These are phyloP conservation scores for Malacoraja senta DNA, from an alignment of 2,797 vertebrate genomes.

Conservation along the genomic window DNA sequence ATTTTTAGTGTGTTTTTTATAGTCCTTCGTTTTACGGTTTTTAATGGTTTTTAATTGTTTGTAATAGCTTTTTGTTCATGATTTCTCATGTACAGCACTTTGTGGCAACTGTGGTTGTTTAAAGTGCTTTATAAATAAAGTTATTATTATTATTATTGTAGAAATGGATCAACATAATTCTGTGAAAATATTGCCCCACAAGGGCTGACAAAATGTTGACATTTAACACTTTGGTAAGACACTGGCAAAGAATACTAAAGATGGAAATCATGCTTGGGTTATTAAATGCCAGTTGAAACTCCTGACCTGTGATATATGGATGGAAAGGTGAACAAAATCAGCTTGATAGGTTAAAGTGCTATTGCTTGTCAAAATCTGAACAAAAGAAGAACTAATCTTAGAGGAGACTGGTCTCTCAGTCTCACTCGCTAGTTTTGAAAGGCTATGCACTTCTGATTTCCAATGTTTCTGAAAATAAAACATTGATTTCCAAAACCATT, in stretches of 20 bases:
- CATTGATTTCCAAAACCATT: slow-evolving; percentile 31
- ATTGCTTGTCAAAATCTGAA: background rate
- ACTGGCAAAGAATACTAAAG: background rate
- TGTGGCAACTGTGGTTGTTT: too few relatives aligned
- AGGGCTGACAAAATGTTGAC: slow-evolving; percentile 3
- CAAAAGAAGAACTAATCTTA: slow-evolving; percentile 1
- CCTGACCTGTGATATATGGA: slow-evolving; percentile 25
- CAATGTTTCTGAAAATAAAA: background rate
- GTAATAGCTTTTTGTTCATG: too few relatives aligned
- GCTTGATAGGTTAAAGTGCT: slow-evolving; percentile 7
- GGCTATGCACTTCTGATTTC: slow-evolving; percentile 2
- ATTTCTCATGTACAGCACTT: too few relatives aligned
- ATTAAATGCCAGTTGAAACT: slow-evolving; percentile 19
- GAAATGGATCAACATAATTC: background rate
- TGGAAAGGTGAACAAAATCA: slow-evolving; percentile 15
- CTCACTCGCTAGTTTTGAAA: background rate
- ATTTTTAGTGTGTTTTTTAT: too few relatives aligned
- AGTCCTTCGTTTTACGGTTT: too few relatives aligned
- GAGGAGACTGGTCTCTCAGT: slow-evolving; percentile 6
- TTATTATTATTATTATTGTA: too few relatives aligned
- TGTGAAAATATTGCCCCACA: background rate
- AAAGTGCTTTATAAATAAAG: too few relatives aligned
- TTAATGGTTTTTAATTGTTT: too few relatives aligned
- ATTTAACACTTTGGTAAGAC: background rate
- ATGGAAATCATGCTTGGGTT: background rate